Percentiles rank a stretch among this genome's conserved stretches.
phyloP scores from a whole-genome alignment of 92 coral and sea anemone genomes.

The Zoanthus sansibaricus region DNA sequence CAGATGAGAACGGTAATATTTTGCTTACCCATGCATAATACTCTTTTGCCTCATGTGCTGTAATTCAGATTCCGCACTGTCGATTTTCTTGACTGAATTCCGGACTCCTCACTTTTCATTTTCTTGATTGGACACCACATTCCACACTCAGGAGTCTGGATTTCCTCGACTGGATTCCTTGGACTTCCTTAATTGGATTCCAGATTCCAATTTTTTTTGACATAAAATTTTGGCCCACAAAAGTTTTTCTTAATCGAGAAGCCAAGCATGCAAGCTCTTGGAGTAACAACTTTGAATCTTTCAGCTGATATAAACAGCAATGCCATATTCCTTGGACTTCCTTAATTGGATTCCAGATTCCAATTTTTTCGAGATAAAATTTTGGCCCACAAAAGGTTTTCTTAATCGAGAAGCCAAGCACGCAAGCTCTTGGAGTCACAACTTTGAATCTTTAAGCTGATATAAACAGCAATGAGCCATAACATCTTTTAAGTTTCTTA shows the following conservation, averaged over 20 bases:
- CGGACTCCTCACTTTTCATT: not conserved
- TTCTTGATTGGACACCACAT: not conserved
- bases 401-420: no score
- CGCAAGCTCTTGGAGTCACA: no score
- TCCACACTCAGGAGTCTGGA: not conserved
- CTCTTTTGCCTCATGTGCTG: not conserved
- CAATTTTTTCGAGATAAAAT: not conserved
- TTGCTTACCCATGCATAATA: not conserved
- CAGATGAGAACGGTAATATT: constrained; percentile 31
- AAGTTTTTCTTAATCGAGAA: no score
- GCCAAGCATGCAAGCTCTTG: no score
- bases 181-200: not conserved
- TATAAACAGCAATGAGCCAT: no score
- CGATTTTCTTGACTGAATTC: not conserved
- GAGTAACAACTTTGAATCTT: no score
- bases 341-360: not conserved
- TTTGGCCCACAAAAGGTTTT: no score
- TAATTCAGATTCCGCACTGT: not conserved
- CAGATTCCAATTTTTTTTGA: not conserved
- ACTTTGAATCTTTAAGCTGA: no score
- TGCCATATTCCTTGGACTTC: not conserved
- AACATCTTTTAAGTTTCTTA: no score
- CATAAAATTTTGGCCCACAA: no score
- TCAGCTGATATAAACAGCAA: no score
- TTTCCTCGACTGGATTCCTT: not conserved